Evolutionary conservation across 2,797 vertebrate genomes (phyloP), one percentile per base, ranked within the genome.

Genomic region (Fringilla coelebs): DNA sequence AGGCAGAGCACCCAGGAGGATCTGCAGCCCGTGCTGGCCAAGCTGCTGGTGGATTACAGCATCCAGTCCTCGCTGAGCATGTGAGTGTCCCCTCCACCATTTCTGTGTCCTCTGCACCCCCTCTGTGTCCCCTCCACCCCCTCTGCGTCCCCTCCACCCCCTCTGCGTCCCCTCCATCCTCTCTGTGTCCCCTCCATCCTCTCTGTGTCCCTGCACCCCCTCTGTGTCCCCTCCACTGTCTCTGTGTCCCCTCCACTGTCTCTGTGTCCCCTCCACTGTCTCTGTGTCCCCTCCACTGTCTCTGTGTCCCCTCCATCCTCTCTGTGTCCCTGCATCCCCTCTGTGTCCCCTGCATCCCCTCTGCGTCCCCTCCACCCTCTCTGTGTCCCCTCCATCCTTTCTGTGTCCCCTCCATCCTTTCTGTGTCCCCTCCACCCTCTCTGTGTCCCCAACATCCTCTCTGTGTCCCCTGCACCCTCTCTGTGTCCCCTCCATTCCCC

Each of bases 1-100:
- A 99, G 99, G 93, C 96, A 98, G n/a, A 99, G 99, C 96, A 98
- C 98, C 75, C 99, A 99, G 98, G 95, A 83, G 16, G 98, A 98
- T 94, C 98, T 99, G 84, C 58, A 9, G 40, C 98, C 98, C 8
- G 60, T 98, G 65, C 72, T 96, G 49, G 97, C 98, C 83, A 85
- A 89, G 48, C 94, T 99, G 77, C 95, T 98, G 71, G 98, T 99
- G 74, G 98, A 99, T 96, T 99, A 98, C 94, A 98, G 97, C 20
- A 98, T 99, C 73, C 86, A 96, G 67, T 97, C 98, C n/a, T 93
- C 97, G 0, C 98, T 99, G 93, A 96, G 94, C 75, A 77, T 98
- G 99, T 99, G 97, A 96, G 43, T 21, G 43, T 26, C 6, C 19
- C 51, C n/a, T 34, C 6, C 21, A 32, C 12, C 38, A 6, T 13